phyloP scores from a whole-genome alignment of 2,888 invertebrate genomes.

The Dicranocentrus wangi region DNA sequence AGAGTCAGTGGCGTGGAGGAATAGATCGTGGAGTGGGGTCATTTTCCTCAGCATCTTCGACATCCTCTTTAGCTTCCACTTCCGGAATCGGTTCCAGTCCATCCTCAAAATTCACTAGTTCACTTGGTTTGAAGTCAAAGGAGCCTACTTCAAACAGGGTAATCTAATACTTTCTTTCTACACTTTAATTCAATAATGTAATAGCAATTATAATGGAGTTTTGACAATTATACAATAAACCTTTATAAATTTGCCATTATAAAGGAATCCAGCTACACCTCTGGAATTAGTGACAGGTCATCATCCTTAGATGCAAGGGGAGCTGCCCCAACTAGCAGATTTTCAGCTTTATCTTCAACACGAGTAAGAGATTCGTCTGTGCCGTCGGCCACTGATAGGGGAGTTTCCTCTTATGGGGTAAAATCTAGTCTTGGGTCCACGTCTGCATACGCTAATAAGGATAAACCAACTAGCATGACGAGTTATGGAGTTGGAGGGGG shows the following conservation, averaged over 20 bases:
- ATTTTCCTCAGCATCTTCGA: conserved; percentile 54
- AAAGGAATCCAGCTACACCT: conserved; percentile 64
- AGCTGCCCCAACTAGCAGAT: conserved; percentile 57
- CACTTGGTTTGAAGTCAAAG: conserved; percentile 39
- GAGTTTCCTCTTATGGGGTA: conserved; percentile 31
- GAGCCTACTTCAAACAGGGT: conserved; percentile 57
- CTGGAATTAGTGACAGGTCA: conserved; percentile 29
- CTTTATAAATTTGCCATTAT: not conserved
- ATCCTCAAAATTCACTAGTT: conserved; percentile 50
- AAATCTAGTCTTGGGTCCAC: conserved; percentile 27
- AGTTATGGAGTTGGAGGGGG: conserved; percentile 30
- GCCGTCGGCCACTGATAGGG: conserved; percentile 7
- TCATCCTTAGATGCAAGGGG: conserved; percentile 21
- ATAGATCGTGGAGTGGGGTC: conserved; percentile 57
- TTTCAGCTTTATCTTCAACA: conserved; percentile 51
- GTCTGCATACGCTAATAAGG: conserved; percentile 40
- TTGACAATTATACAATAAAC: too few relatives aligned
- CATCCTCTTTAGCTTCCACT: conserved; percentile 58
- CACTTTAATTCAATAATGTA: too few relatives aligned
- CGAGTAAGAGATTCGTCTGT: conserved; percentile 9
- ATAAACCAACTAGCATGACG: conserved; percentile 29
- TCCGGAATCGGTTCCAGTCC: conserved; percentile 47
- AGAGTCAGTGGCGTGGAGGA: conserved; percentile 50
- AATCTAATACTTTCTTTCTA: conserved; percentile 11
- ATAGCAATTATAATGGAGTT: too few relatives aligned